Conservation (phyloP, 2,113 vertebrate species). For the Elachura formosa region DNA sequence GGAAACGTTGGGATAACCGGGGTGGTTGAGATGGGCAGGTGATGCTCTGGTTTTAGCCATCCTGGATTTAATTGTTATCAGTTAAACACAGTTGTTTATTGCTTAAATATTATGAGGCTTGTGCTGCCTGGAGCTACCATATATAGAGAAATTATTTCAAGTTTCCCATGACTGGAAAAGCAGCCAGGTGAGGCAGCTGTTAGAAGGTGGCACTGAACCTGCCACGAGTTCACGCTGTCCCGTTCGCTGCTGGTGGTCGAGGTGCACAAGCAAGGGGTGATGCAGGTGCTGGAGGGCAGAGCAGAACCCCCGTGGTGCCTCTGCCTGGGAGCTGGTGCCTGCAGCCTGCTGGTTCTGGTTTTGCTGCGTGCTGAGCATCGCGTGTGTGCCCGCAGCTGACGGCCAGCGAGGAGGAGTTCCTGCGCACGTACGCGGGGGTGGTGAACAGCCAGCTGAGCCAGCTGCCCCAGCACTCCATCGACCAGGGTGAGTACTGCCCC, state of each 20-base stretch:
- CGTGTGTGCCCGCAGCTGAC: conserved; percentile 78
- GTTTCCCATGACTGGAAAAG: background rate
- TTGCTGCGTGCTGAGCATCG: background rate
- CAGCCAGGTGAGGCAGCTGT: background rate
- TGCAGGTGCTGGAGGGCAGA: background rate
- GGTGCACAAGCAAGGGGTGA: background rate
- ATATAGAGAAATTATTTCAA: background rate
- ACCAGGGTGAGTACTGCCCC: conserved; percentile 84
- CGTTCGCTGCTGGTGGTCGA: background rate
- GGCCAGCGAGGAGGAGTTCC: conserved; percentile 93
- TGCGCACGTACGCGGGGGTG: conserved; percentile 91
- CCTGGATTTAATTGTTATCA: background rate
- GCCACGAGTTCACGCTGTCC: fast-evolving
- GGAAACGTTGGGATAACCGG: background rate
- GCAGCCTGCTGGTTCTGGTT: background rate
- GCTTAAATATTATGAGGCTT: background rate
- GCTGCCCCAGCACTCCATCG: conserved; percentile 95
- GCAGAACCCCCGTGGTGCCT: background rate
- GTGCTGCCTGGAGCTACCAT: background rate
- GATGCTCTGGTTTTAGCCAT: background rate
- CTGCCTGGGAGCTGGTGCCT: background rate
- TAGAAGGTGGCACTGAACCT: background rate
- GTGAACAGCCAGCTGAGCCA: conserved; percentile 98
- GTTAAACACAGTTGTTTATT: background rate
- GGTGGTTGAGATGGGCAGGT: background rate